These are phyloP conservation scores for Lobophora halterata DNA, from an alignment of 2,888 invertebrate species.

Conservation along the genomic window DNA sequence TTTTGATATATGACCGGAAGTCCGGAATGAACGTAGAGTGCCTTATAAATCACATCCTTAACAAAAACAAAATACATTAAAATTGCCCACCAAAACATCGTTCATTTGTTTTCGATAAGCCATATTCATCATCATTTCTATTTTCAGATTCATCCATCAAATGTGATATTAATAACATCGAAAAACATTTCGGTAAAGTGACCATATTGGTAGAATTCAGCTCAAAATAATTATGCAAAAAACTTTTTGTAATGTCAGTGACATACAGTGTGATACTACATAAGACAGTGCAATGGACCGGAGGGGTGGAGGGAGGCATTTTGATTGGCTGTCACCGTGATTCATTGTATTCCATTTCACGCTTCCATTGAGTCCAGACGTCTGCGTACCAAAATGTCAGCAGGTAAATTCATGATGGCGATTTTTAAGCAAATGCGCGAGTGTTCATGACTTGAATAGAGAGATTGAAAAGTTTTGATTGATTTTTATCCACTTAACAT, in stretches of 20 bases:
- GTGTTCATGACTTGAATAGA: conserved; percentile 12
- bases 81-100: neutral
- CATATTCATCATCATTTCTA: neutral
- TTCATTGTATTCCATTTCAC: conserved; percentile 46
- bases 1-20: too few species aligned
- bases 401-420: conserved; percentile 53
- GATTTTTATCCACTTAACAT: too few species aligned
- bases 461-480: conserved; percentile 4
- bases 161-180: conserved; percentile 4
- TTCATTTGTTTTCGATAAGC: neutral
- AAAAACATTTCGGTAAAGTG: conserved; percentile 9
- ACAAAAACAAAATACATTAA: too few species aligned
- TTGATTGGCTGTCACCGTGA: conserved; percentile 49
- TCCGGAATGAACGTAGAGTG: conserved; percentile 2
- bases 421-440: conserved; percentile 13
- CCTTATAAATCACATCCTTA: too few species aligned
- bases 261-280: conserved; percentile 52
- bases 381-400: conserved; percentile 60
- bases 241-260: conserved; percentile 59
- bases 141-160: conserved; percentile 8
- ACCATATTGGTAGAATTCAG: too few species aligned
- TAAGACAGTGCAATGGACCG: conserved; percentile 69
- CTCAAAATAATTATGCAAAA: too few species aligned
- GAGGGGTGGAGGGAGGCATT: conserved; percentile 52
- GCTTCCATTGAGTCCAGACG: conserved; percentile 45